Conservation (phyloP, 2,888 invertebrate species). For the Agriopis marginaria region DNA sequence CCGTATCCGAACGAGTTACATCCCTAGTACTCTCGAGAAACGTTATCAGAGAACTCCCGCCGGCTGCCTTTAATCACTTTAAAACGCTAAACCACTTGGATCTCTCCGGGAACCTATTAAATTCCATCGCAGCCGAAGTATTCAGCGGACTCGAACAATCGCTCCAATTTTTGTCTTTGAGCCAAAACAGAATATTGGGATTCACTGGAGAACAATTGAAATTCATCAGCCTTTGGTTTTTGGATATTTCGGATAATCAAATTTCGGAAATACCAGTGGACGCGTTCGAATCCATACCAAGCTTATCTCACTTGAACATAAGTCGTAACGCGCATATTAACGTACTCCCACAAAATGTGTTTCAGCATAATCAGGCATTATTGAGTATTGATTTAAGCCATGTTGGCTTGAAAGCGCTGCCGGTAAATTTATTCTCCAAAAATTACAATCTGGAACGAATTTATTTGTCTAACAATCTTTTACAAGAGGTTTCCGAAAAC, state of each 20-base stretch:
- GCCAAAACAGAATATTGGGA: slow-evolving; percentile 90
- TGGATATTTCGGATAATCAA: slow-evolving; percentile 93
- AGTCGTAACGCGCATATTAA: slow-evolving; percentile 91
- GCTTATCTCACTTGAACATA: slow-evolving; percentile 90
- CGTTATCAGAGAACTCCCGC: slow-evolving; percentile 94
- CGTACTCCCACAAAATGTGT: slow-evolving; percentile 88
- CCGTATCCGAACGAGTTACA: slow-evolving; percentile 90
- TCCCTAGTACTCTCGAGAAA: slow-evolving; percentile 92
- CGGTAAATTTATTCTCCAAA: slow-evolving; percentile 90
- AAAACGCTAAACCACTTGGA: slow-evolving; percentile 90
- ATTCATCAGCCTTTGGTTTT: slow-evolving; percentile 87
- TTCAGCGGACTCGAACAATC: slow-evolving; percentile 92
- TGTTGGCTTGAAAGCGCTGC: slow-evolving; percentile 90
- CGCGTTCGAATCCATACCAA: slow-evolving; percentile 89
- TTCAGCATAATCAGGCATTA: slow-evolving; percentile 90
- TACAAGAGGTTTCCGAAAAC: slow-evolving; percentile 92
- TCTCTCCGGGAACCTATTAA: slow-evolving; percentile 92
- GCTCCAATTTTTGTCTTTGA: slow-evolving; percentile 89
- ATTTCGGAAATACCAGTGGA: slow-evolving; percentile 90
- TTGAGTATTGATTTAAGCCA: slow-evolving; percentile 90
- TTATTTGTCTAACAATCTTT: slow-evolving; percentile 89
- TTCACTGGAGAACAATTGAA: slow-evolving; percentile 88
- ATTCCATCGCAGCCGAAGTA: slow-evolving; percentile 90
- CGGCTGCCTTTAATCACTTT: slow-evolving; percentile 92
- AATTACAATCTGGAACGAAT: slow-evolving; percentile 89